These are phyloP conservation scores for Ophraella communa DNA, from an alignment of 2,888 invertebrate genomes.

Conservation along the genomic window DNA sequence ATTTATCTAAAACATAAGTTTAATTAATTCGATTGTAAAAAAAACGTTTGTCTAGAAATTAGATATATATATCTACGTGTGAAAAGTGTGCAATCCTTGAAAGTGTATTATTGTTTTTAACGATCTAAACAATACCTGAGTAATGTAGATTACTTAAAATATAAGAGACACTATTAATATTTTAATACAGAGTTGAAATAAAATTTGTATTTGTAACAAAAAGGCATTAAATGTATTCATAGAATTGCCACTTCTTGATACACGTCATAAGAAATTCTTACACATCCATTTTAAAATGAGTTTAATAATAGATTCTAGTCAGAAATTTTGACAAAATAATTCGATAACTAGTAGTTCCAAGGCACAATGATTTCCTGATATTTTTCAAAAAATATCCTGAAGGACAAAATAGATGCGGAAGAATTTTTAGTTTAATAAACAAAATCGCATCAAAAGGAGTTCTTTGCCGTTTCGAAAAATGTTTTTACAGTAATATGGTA, in stretches of 20 bases:
- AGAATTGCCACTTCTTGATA: neutral
- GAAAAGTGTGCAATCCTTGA: neutral
- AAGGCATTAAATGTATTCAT: neutral
- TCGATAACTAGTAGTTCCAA: constrained; percentile 50
- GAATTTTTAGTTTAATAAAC: constrained; percentile 1
- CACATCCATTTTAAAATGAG: constrained; percentile 11
- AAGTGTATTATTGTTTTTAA: neutral
- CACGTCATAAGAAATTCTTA: neutral
- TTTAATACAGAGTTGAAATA: too few relatives aligned
- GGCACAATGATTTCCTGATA: constrained; percentile 52
- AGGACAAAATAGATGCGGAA: constrained; percentile 20
- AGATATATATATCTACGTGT: neutral
- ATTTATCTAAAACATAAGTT: constrained; percentile 24
- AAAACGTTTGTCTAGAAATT: constrained; percentile 1
- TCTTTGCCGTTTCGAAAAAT: neutral
- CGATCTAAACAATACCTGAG: neutral
- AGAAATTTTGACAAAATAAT: constrained; percentile 44
- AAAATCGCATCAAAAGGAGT: neutral
- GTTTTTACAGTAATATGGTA: neutral
- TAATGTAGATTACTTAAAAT: neutral
- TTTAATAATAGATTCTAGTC: constrained; percentile 33
- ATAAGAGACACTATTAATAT: too few relatives aligned
- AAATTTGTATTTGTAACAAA: too few relatives aligned
- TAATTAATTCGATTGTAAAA: constrained; percentile 8
- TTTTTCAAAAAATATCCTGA: constrained; percentile 41